Conservation (phyloP, 1,140 invertebrate genomes). For the Meteorus sp. region DNA sequence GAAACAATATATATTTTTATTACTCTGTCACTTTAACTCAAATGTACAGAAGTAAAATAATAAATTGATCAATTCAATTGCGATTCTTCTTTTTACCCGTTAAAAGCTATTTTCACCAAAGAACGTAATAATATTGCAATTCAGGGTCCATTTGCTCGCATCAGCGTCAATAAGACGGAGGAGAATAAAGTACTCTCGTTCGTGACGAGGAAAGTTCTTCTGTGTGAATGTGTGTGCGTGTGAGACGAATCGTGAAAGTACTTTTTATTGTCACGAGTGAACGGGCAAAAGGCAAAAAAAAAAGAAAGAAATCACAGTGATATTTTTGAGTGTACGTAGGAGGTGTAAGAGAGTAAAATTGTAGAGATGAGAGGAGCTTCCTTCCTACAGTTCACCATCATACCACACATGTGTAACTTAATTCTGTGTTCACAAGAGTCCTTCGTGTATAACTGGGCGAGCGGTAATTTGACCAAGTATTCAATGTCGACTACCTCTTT, state of each 20-base stretch:
- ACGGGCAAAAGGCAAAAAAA: conserved; percentile 11
- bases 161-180: conserved; percentile 2
- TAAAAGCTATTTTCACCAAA: conserved; percentile 9
- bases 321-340: too few relatives aligned
- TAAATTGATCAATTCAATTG: background rate
- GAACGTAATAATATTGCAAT: conserved; percentile 31
- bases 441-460: background rate
- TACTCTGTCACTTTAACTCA: too few relatives aligned
- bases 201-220: conserved; percentile 10
- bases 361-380: background rate
- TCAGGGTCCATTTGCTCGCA: conserved; percentile 48
- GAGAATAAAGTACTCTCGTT: conserved; percentile 13
- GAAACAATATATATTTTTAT: conserved; percentile 27
- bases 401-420: conserved; percentile 31
- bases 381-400: background rate
- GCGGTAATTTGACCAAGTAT: conserved; percentile 39
- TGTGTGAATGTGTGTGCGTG: too few relatives aligned
- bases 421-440: conserved; percentile 42
- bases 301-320: background rate
- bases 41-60: background rate
- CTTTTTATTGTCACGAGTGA: background rate
- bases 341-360: background rate
- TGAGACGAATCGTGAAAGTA: too few relatives aligned
- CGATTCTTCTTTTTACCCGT: too few relatives aligned
- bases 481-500: conserved; percentile 10